Evolutionary conservation across 1,140 invertebrate genomes (phyloP), one percentile per base, ranked within the genome.

Genomic region (Trichoplusia ni): DNA sequence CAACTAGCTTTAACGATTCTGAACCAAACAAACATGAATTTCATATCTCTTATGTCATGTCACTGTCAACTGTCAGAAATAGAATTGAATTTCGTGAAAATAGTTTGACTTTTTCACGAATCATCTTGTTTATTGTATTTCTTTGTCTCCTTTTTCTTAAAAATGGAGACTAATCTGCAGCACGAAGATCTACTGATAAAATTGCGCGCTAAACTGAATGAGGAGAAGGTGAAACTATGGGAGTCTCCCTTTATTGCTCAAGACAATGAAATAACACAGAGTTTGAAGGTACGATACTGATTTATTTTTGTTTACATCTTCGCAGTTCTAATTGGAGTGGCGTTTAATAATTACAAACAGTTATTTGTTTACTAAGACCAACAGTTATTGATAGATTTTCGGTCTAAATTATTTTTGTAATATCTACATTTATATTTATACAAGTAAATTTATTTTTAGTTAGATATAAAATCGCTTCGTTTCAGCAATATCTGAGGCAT

Each of bases 161-260:
- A 18, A 63, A 86, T 91, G 89, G 82, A 83, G 47, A 54, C 51
- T 14, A 85, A 85, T 63, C 77, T 92, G 16, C 86, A 91, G 69
- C 92, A 92, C 62, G 93, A 94, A 80, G 93, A 93, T 80, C 77
- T 93, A 53, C 79, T 93, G 11, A 93, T 94, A 47, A 92, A 92
- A 83, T 82, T 95, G 11, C 87, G 94, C 18, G 92, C 92, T 6
- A 93, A 92, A 74, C 84, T 96, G 8, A 94, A 95, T 61, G 79
- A 89, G 31, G 92, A 95, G 23, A 91, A 92, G 67, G 87, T 95
- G 0, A 95, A 95, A 77, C 79, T 96, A 38, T 96, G 95, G 95
- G 86, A 94, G 47, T 82, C 92, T 25, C 95, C 95, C 0, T 96
- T 94, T 79, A 93, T 92, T 54, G 76, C 75, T n/a, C 87, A 92